Evolutionary conservation across 1,140 invertebrate genomes (phyloP).

Genomic region (Eumaeus atala): DNA sequence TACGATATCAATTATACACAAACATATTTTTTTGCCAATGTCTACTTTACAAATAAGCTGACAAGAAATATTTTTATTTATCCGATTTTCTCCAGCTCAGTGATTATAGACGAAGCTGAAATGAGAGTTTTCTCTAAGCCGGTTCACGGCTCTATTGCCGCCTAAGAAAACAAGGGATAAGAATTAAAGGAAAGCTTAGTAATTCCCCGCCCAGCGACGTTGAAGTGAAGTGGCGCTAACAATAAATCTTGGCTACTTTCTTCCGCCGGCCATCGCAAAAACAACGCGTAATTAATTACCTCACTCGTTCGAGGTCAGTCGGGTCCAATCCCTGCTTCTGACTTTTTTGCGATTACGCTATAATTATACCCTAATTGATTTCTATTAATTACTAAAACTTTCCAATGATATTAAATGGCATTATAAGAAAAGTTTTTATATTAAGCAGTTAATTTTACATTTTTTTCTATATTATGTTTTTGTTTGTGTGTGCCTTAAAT

Average conservation of each 20-base stretch:
- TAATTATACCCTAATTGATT: constrained; percentile 48
- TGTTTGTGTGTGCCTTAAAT: no score
- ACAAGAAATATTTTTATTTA: constrained; percentile 1
- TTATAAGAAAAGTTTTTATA: no score
- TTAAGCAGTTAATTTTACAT: no score
- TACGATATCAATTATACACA: no score
- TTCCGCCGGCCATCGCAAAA: constrained; percentile 52
- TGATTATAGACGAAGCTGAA: constrained; percentile 7
- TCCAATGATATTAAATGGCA: no score
- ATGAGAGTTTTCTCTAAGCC: constrained; percentile 30
- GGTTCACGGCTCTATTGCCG: constrained; percentile 37
- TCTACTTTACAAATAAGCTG: no score
- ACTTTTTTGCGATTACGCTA: constrained; percentile 45
- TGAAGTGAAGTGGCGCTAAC: constrained; percentile 54
- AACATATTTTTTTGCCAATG: no score
- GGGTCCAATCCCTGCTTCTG: constrained; percentile 44
- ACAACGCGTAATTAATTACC: constrained; percentile 63
- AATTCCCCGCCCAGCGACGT: constrained; percentile 37
- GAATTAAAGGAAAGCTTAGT: constrained; percentile 63
- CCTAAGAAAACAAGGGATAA: constrained; percentile 29
- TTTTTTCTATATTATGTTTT: no score
- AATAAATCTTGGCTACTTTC: constrained; percentile 60
- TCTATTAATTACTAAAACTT: no score
- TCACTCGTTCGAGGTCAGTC: constrained; percentile 43
- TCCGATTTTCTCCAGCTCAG: constrained; percentile 1